A percentile compares a stretch with the other conserved stretches of the same genome.
Conservation (phyloP, 2,797 vertebrate genomes). For the Aplochiton taeniatus region DNA sequence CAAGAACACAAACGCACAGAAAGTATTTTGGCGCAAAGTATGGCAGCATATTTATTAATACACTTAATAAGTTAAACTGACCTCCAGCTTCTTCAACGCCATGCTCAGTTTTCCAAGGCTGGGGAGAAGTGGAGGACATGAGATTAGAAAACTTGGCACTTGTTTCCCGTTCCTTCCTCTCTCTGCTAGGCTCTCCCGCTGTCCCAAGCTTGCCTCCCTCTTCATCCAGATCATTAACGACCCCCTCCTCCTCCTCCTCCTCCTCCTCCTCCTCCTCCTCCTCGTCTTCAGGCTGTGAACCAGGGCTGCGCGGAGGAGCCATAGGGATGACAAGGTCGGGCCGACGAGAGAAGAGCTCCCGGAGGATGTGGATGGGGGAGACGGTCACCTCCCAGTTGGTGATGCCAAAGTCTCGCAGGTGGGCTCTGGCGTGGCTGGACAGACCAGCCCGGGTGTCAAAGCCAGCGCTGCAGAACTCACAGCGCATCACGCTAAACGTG, state of each 20-base stretch:
- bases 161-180: constrained; percentile 51
- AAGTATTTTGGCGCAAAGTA: too few relatives aligned
- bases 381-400: constrained; percentile 98
- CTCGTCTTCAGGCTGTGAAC: constrained; percentile 52
- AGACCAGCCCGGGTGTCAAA: constrained; percentile 95
- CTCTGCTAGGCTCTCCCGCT: constrained; percentile 29
- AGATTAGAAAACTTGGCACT: constrained; percentile 52
- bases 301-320: constrained; percentile 66
- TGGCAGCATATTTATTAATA: neutral
- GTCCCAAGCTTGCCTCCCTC: constrained; percentile 32
- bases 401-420: constrained; percentile 94
- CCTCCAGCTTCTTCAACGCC: constrained; percentile 48
- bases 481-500: constrained; percentile 97
- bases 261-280: constrained; percentile 34
- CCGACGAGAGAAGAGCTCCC: constrained; percentile 90
- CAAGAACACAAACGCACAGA: neutral
- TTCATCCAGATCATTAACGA: constrained; percentile 47
- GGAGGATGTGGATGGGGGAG: constrained; percentile 92
- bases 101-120: constrained; percentile 50
- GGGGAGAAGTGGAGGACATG: constrained; percentile 34
- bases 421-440: constrained; percentile 94
- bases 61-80: constrained; percentile 42
- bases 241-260: constrained; percentile 49
- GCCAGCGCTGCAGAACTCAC: constrained; percentile 95
- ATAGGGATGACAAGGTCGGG: constrained; percentile 84